phyloP scores from a whole-genome alignment of 2,113 vertebrate genomes.

The Leptocoma aspasia region DNA sequence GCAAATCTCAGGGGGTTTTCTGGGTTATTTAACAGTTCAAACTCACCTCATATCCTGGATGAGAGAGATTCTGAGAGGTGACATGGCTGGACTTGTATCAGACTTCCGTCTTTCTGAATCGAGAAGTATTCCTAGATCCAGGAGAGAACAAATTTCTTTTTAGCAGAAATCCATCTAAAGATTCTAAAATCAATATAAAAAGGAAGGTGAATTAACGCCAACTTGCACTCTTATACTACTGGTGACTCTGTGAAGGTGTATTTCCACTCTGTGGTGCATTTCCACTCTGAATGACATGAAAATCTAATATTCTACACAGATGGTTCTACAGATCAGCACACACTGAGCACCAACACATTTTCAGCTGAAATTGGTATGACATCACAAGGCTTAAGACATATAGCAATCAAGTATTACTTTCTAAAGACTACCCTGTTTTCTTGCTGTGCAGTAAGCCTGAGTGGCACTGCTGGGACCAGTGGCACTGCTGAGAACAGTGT shows the following conservation, averaged over 20 bases:
- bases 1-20: neutral
- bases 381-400: neutral
- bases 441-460: neutral
- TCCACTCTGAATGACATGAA: neutral
- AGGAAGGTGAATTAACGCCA: neutral
- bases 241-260: neutral
- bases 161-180: neutral
- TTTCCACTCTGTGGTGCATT: neutral
- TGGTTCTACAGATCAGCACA: neutral
- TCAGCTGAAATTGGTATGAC: neutral
- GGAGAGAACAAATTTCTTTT: neutral
- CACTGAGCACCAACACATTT: neutral
- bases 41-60: conserved; percentile 96
- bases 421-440: neutral
- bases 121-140: conserved; percentile 84
- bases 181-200: neutral
- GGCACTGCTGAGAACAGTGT: neutral
- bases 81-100: conserved; percentile 86
- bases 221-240: neutral
- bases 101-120: conserved; percentile 96
- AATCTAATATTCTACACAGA: neutral
- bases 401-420: neutral
- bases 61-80: conserved; percentile 90
- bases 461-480: neutral
- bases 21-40: neutral